Percentiles rank a stretch among this genome's conserved stretches.
These are phyloP conservation scores for Papilio machaon DNA, from an alignment of 1,140 invertebrate species.

Conservation along the genomic window DNA sequence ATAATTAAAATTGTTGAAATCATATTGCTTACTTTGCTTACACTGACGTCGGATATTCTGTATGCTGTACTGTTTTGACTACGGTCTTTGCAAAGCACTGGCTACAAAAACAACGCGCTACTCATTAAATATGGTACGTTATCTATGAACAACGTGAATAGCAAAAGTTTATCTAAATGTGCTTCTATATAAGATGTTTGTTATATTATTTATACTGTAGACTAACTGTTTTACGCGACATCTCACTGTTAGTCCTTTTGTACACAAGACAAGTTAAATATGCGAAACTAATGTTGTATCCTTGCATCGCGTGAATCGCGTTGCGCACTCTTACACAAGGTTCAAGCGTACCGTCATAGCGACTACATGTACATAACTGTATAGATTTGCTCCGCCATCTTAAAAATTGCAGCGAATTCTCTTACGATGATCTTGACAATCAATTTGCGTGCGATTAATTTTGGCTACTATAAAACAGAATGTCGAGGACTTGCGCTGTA, in stretches of 20 bases:
- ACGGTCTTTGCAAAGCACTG: neutral
- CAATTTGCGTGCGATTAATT: too few relatives aligned
- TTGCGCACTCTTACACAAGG: too few relatives aligned
- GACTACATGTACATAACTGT: too few relatives aligned
- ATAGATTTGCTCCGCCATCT: too few relatives aligned
- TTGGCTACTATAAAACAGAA: too few relatives aligned
- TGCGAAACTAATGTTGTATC: too few relatives aligned
- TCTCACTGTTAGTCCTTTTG: neutral
- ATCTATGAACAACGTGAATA: neutral
- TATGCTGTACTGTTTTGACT: neutral
- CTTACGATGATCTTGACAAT: too few relatives aligned
- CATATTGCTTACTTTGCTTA: neutral
- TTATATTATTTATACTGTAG: neutral
- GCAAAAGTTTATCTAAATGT: neutral
- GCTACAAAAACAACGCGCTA: neutral
- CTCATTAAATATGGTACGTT: neutral
- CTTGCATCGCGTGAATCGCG: too few relatives aligned
- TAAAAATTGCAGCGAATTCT: too few relatives aligned
- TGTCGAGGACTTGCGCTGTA: too few relatives aligned
- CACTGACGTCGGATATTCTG: neutral
- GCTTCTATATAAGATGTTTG: neutral
- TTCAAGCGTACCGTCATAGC: too few relatives aligned
- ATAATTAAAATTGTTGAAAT: constrained; percentile 9
- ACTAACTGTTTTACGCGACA: neutral
- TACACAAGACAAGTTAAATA: too few relatives aligned